Conservation (phyloP, 2,113 vertebrate genomes). For the Numenius arquata region DNA sequence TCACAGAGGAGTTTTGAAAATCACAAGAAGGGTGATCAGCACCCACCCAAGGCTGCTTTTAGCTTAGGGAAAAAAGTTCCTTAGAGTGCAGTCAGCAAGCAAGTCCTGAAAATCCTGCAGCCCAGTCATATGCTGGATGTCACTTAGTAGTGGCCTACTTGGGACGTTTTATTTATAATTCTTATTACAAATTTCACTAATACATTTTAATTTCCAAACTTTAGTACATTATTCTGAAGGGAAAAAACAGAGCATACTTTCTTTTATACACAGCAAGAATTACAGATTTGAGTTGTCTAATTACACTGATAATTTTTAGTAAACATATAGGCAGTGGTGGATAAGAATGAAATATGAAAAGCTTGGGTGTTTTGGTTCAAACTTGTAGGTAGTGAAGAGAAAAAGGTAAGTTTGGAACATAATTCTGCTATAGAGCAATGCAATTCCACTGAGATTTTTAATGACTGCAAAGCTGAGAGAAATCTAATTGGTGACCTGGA, state of each 20-base stretch:
- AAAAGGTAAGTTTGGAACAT: background rate
- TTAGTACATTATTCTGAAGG: background rate
- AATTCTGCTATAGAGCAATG: background rate
- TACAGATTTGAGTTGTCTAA: background rate
- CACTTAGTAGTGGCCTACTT: background rate
- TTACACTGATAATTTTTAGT: background rate
- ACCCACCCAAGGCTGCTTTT: background rate
- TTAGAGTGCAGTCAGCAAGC: background rate
- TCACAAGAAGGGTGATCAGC: background rate
- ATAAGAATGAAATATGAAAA: background rate
- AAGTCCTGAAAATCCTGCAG: background rate
- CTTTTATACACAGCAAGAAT: background rate
- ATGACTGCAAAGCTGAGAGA: background rate
- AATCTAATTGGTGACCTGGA: background rate
- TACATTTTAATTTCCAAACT: background rate
- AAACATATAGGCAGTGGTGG: background rate
- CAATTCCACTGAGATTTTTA: background rate
- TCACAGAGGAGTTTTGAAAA: slow-evolving; percentile 15
- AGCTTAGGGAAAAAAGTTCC: background rate
- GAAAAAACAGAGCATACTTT: background rate
- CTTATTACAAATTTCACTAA: background rate
- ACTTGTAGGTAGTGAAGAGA: background rate
- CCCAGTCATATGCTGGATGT: background rate
- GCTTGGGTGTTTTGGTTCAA: background rate
- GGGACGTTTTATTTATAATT: background rate